Base-by-base conservation (phyloP, 2,888 invertebrate genomes). In the Pardosa pseudoannulata region DNA sequence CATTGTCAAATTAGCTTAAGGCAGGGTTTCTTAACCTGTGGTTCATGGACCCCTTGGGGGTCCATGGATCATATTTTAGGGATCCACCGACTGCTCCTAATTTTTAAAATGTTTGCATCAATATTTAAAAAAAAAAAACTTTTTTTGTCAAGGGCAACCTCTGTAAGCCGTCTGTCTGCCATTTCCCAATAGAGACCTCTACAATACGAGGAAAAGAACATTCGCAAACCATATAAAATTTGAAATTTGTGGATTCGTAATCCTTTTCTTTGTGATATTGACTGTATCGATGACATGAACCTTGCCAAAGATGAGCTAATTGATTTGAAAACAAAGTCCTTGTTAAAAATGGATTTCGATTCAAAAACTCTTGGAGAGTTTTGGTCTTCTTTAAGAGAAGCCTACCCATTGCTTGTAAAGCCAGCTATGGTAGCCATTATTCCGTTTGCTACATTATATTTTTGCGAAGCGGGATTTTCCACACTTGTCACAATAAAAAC, bases 161-260 rank as follows among this genome's bases (percentile, higher is more conserved):
- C n/a, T n/a, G n/a, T n/a, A n/a, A n/a, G n/a, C n/a, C n/a, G n/a
- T n/a, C n/a, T n/a, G n/a, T n/a, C n/a, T n/a, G n/a, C n/a, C n/a
- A n/a, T n/a, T n/a, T n/a, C n/a, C n/a, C n/a, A n/a, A n/a, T n/a
- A n/a, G n/a, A n/a, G n/a, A n/a, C n/a, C n/a, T n/a, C n/a, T n/a
- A n/a, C n/a, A n/a, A n/a, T n/a, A n/a, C n/a, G n/a, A n/a, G n/a
- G n/a, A n/a, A n/a, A n/a, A n/a, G n/a, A n/a, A n/a, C n/a, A n/a
- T n/a, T n/a, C n/a, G n/a, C n/a, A n/a, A n/a, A n/a, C n/a, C n/a
- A n/a, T n/a, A n/a, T n/a, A n/a, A n/a, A n/a, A n/a, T n/a, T n/a
- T n/a, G n/a, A n/a, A n/a, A n/a, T n/a, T 75, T 75, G 75, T 75
- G 75, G 75, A 75, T 75, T 75, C 75, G 65, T 75, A 75, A 67